These are phyloP conservation scores for Drosophila sproati DNA, from an alignment of 1,140 invertebrate genomes.

Conservation along the genomic window DNA sequence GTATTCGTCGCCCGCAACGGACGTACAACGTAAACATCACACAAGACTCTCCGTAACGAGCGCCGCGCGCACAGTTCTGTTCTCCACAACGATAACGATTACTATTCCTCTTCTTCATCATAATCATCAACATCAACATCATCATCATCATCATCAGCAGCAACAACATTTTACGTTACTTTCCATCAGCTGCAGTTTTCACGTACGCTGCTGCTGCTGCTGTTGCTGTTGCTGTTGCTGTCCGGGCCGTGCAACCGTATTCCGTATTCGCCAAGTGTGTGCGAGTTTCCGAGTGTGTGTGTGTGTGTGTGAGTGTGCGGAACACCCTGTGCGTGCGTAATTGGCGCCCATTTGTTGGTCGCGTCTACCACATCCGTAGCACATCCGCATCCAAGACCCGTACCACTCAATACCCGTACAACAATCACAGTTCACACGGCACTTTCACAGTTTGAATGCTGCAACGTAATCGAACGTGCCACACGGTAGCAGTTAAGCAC, in stretches of 20 bases:
- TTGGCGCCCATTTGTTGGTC: constrained; percentile 71
- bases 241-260: constrained; percentile 60
- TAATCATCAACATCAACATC: no score
- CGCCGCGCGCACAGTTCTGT: constrained; percentile 21
- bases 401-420: background rate
- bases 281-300: constrained; percentile 21
- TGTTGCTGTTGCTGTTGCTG: background rate
- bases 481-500: constrained; percentile 15
- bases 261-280: constrained; percentile 20
- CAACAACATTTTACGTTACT: constrained; percentile 38
- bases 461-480: constrained; percentile 64
- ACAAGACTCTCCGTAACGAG: constrained; percentile 48
- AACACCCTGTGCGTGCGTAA: constrained; percentile 70
- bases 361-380: constrained; percentile 12
- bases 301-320: constrained; percentile 18
- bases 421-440: background rate
- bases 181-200: constrained; percentile 72
- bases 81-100: constrained; percentile 5
- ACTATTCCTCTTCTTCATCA: constrained; percentile 17
- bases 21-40: constrained; percentile 66
- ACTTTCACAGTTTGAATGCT: constrained; percentile 37
- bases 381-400: background rate
- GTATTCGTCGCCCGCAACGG: constrained; percentile 84
- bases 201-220: constrained; percentile 59
- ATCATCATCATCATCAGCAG: constrained; percentile 17